Evolutionary conservation across 2,113 vertebrate species (phyloP).

Genomic region (Zapus hudsonius): DNA sequence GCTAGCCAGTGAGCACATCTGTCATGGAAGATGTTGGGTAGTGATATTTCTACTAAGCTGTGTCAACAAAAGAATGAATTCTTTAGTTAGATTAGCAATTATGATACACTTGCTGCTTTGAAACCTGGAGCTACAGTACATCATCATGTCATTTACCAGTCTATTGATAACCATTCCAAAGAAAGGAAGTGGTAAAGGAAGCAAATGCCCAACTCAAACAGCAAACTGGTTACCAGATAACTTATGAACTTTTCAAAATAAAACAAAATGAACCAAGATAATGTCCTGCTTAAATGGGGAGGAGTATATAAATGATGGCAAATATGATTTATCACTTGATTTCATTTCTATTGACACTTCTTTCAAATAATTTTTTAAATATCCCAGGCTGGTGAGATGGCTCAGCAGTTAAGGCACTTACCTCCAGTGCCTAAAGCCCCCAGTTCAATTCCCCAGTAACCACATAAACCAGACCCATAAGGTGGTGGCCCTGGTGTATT

Average conservation of each 20-base stretch:
- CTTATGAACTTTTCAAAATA: slow-evolving; percentile 34
- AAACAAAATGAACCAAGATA: slow-evolving; percentile 15
- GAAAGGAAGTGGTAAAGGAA: slow-evolving; percentile 29
- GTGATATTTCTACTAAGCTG: background rate
- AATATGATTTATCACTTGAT: slow-evolving; percentile 21
- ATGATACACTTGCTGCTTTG: background rate
- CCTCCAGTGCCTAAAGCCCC: no score
- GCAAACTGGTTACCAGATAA: background rate
- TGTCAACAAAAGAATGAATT: background rate
- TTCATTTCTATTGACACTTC: slow-evolving; percentile 26
- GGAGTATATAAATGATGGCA: background rate
- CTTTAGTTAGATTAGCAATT: background rate
- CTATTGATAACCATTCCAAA: slow-evolving; percentile 33
- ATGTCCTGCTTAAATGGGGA: background rate
- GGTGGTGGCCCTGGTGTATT: no score
- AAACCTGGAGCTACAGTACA: slow-evolving; percentile 4
- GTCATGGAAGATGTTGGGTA: background rate
- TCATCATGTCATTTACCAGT: background rate
- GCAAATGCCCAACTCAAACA: background rate
- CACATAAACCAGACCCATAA: no score
- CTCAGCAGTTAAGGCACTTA: no score
- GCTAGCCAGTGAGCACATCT: background rate
- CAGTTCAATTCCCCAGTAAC: no score
- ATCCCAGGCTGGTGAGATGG: no score
- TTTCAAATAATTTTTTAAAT: slow-evolving; percentile 40